Percentiles rank a stretch among this genome's conserved stretches.
Conservation (phyloP, 2,888 invertebrate genomes). For the Chelonus formosanus region DNA sequence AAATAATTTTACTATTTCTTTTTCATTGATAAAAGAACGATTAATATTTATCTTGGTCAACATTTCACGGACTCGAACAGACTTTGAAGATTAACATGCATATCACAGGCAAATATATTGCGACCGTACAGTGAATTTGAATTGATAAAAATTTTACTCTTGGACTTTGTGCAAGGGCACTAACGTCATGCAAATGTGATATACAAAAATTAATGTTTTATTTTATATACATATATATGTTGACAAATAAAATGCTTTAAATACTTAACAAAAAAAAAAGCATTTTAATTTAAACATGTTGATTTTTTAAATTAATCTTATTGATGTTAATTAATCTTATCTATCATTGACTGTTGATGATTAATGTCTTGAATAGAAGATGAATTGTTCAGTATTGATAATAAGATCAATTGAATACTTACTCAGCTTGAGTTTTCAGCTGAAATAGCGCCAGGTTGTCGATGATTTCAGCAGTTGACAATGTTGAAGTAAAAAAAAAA, state of each 20-base stretch:
- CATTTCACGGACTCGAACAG: too few relatives aligned
- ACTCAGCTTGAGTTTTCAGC: conserved; percentile 55
- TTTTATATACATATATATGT: too few relatives aligned
- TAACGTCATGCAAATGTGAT: not conserved
- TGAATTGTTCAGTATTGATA: too few relatives aligned
- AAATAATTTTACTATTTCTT: too few relatives aligned
- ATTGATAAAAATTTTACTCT: conserved; percentile 7
- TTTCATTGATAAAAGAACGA: too few relatives aligned
- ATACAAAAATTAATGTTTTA: too few relatives aligned
- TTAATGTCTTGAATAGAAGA: too few relatives aligned
- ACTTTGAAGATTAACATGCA: too few relatives aligned
- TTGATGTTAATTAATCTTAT: not conserved
- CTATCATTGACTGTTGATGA: not conserved
- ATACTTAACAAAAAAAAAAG: not conserved
- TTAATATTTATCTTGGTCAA: too few relatives aligned
- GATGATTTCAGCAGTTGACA: conserved; percentile 45
- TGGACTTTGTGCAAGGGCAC: conserved; percentile 6
- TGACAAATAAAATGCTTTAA: too few relatives aligned
- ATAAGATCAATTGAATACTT: conserved; percentile 46
- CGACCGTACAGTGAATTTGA: not conserved
- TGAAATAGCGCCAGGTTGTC: conserved; percentile 64
- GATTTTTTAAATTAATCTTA: not conserved
- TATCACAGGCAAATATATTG: too few relatives aligned
- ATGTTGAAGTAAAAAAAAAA: not conserved
- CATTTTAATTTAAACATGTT: too few relatives aligned